Conservation (phyloP, 2,113 vertebrate species). For the Fregata magnificens region DNA sequence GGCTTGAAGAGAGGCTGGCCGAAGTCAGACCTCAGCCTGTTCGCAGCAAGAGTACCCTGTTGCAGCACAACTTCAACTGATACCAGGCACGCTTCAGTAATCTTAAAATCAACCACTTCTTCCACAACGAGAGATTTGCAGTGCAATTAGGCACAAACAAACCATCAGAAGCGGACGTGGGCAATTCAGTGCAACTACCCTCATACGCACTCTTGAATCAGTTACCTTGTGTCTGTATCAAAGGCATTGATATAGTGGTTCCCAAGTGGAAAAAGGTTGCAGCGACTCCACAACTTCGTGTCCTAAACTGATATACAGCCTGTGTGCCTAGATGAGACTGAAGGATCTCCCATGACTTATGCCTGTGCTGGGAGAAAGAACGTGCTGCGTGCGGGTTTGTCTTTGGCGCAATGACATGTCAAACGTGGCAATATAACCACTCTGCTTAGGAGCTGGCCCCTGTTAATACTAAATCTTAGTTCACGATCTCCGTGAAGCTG, state of each 20-base stretch:
- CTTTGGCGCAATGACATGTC: neutral
- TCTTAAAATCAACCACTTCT: conserved; percentile 7
- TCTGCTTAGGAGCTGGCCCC: neutral
- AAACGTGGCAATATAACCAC: neutral
- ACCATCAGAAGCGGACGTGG: neutral
- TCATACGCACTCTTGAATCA: rapidly evolving
- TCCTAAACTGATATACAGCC: neutral
- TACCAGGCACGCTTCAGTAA: neutral
- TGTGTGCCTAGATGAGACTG: neutral
- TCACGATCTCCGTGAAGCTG: neutral
- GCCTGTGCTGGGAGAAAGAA: neutral
- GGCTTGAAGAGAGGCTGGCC: neutral
- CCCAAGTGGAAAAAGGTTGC: neutral
- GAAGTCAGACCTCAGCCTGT: neutral
- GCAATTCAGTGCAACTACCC: neutral
- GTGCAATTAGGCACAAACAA: neutral
- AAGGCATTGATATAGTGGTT: neutral
- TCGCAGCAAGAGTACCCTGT: neutral
- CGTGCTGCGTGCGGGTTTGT: neutral
- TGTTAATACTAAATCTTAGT: neutral
- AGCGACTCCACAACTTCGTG: rapidly evolving
- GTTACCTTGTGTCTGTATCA: neutral
- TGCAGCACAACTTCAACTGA: neutral
- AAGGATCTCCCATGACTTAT: neutral
- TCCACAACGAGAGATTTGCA: neutral